Evolutionary conservation across 2,113 vertebrate species (phyloP).

Genomic region (Engraulis encrasicolus): DNA sequence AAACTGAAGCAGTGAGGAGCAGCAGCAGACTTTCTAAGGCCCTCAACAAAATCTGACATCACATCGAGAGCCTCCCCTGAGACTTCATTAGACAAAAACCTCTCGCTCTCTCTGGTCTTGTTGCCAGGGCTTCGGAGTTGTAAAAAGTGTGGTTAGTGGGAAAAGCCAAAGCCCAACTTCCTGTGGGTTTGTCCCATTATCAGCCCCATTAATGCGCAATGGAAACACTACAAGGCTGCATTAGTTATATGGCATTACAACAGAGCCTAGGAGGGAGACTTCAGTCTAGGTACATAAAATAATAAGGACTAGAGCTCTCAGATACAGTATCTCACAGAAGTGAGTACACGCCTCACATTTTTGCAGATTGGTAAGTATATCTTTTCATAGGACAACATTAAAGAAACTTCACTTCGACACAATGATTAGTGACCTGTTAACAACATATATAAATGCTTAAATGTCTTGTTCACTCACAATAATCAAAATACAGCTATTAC

Average conservation of each 20-base stretch:
- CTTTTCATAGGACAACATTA: no score
- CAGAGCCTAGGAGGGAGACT: no score
- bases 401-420: no score
- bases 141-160: not conserved
- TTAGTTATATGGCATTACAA: not conserved
- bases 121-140: not conserved
- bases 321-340: no score
- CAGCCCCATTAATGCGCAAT: not conserved
- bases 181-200: not conserved
- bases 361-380: no score
- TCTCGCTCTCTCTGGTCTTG: no score
- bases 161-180: not conserved
- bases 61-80: constrained; percentile 21
- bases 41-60: not conserved
- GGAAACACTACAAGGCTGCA: not conserved
- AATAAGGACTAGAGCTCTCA: not conserved
- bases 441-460: no score
- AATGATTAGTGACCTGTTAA: no score
- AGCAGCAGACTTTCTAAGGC: not conserved
- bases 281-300: no score
- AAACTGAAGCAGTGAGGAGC: not conserved
- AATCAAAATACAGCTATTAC: no score
- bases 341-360: no score
- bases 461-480: no score
- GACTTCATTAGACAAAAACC: constrained; percentile 30